Conservation (phyloP, 2,888 invertebrate species). For the Epistrophella euchroma region DNA sequence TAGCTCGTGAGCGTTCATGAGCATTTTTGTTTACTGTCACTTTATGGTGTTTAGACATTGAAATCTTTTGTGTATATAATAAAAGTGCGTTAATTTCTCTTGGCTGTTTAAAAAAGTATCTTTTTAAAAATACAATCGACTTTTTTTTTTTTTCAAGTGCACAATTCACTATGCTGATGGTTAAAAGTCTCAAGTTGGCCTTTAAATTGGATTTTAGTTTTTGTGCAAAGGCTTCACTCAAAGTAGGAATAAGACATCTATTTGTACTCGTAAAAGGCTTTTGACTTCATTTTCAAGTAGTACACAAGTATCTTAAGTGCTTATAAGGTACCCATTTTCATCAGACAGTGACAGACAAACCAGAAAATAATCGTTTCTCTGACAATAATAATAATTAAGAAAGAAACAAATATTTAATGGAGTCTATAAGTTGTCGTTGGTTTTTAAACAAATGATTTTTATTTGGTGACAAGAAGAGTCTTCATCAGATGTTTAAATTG, state of each 20-base stretch:
- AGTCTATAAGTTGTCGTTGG: conserved; percentile 51
- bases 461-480: conserved; percentile 68
- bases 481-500: not conserved
- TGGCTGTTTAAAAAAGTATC: not conserved
- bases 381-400: conserved; percentile 54
- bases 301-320: conserved; percentile 27
- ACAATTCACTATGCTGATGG: not conserved
- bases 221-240: not conserved
- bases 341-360: conserved; percentile 25
- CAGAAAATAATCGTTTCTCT: conserved; percentile 34
- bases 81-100: conserved; percentile 19
- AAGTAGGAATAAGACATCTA: not conserved
- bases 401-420: conserved; percentile 64
- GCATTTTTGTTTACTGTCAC: conserved; percentile 77
- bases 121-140: conserved; percentile 10
- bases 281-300: conserved; percentile 57
- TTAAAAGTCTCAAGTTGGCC: not conserved
- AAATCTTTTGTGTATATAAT: conserved; percentile 8
- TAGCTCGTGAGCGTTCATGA: conserved; percentile 17
- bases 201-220: not conserved
- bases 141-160: conserved; percentile 15
- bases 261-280: conserved; percentile 37
- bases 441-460: conserved; percentile 69
- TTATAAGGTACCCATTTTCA: conserved; percentile 14
- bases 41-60: conserved; percentile 12